Conservation (phyloP, 2,113 vertebrate species). For the Pleuronectes platessa region DNA sequence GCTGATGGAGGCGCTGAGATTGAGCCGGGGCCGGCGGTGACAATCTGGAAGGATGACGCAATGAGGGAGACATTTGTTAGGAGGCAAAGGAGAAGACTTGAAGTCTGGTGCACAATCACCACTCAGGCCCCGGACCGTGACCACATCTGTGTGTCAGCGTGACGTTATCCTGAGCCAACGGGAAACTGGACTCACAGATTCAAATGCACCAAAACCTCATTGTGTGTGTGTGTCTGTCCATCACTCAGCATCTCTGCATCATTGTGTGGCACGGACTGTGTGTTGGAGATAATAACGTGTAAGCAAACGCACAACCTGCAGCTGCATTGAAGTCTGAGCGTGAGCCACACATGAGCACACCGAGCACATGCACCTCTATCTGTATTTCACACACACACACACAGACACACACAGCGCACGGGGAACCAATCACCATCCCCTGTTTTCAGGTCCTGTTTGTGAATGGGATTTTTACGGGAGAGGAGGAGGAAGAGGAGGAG, state of each 20-base stretch:
- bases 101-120: slow-evolving; percentile 24
- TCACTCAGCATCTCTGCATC: slow-evolving; percentile 32
- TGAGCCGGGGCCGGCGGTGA: slow-evolving; percentile 8
- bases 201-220: slow-evolving; percentile 1
- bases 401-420: slow-evolving; percentile 45
- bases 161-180: neutral
- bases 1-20: neutral
- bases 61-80: slow-evolving; percentile 32
- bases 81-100: slow-evolving; percentile 1
- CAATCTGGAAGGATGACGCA: slow-evolving; percentile 55
- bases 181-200: neutral
- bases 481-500: slow-evolving; percentile 26
- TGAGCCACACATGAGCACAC: slow-evolving; percentile 18
- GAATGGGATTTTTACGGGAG: slow-evolving; percentile 75
- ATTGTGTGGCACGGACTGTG: neutral
- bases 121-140: neutral
- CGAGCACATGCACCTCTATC: neutral
- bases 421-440: slow-evolving; percentile 71
- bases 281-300: neutral
- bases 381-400: slow-evolving; percentile 22
- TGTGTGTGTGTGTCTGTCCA: too few species aligned
- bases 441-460: slow-evolving; percentile 75
- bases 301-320: slow-evolving; percentile 29
- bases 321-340: slow-evolving; percentile 49
- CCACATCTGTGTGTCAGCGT: slow-evolving; percentile 29